phyloP scores from a whole-genome alignment of 2,797 vertebrate genomes.

The Schizopygopsis pylzovi region DNA sequence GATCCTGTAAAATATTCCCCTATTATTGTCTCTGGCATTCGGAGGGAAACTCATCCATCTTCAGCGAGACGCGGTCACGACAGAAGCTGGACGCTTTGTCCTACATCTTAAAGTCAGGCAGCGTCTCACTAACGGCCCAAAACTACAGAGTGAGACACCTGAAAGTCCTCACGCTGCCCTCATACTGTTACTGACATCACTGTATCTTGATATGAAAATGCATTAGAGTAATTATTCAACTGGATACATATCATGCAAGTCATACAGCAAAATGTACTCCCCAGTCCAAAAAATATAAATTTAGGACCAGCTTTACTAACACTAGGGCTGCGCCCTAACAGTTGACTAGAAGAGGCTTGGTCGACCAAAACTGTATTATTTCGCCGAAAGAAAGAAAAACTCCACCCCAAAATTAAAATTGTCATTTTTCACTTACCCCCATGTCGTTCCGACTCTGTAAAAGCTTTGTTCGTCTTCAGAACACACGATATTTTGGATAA shows the following conservation, averaged over 20 bases:
- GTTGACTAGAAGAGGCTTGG: no score
- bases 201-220: neutral
- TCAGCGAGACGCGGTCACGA: slow-evolving; percentile 54
- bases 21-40: slow-evolving; percentile 56
- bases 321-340: no score
- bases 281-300: neutral
- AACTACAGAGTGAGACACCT: neutral
- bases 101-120: neutral
- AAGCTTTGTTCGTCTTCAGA: no score
- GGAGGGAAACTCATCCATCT: slow-evolving; percentile 66
- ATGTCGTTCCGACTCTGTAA: no score
- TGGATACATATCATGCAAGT: neutral
- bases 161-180: neutral
- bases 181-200: neutral
- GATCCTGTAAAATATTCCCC: slow-evolving; percentile 39
- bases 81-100: slow-evolving; percentile 7
- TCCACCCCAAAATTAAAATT: no score
- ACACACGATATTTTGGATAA: no score
- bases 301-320: neutral
- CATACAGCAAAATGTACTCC: neutral
- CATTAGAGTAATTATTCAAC: neutral
- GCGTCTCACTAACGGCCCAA: slow-evolving; percentile 9
- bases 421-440: no score
- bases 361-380: no score
- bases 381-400: no score